phyloP scores from a whole-genome alignment of 2,113 vertebrate species.

The Poeciliopsis retropinna region DNA sequence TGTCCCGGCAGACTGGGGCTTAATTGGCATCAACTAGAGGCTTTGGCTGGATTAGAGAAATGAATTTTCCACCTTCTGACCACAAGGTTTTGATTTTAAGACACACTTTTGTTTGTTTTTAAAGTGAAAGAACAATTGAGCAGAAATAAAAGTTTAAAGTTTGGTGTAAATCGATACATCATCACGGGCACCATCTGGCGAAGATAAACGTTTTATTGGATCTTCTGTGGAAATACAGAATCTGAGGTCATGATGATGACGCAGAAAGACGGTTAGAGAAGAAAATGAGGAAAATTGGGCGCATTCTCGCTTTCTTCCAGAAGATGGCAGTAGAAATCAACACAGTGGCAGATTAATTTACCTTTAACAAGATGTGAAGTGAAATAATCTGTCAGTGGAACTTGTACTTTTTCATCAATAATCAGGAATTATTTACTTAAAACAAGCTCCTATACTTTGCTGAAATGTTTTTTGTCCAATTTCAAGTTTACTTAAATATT shows the following conservation, averaged over 20 bases:
- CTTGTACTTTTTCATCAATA: no score
- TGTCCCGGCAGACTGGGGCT: conserved; percentile 51
- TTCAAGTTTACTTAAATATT: no score
- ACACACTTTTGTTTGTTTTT: neutral
- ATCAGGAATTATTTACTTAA: no score
- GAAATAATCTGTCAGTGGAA: no score
- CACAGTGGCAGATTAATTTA: neutral
- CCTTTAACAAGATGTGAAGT: no score
- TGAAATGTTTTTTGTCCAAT: no score
- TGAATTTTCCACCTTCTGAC: conserved; percentile 59
- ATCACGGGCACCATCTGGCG: neutral
- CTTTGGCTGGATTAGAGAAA: conserved; percentile 45
- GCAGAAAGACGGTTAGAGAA: neutral
- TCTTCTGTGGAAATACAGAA: no score
- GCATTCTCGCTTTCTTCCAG: conserved; percentile 37
- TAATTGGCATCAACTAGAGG: conserved; percentile 65
- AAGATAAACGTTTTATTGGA: neutral
- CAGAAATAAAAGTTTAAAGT: neutral
- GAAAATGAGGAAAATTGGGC: neutral
- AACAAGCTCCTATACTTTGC: no score
- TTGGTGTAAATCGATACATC: neutral
- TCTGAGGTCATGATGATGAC: no score
- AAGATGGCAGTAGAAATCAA: conserved; percentile 46
- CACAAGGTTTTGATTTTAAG: conserved; percentile 51
- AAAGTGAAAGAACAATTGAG: neutral